Percentiles rank a stretch among this genome's conserved stretches.
Conservation (phyloP, 2,797 vertebrate species). For the Centropyge bicolor region DNA sequence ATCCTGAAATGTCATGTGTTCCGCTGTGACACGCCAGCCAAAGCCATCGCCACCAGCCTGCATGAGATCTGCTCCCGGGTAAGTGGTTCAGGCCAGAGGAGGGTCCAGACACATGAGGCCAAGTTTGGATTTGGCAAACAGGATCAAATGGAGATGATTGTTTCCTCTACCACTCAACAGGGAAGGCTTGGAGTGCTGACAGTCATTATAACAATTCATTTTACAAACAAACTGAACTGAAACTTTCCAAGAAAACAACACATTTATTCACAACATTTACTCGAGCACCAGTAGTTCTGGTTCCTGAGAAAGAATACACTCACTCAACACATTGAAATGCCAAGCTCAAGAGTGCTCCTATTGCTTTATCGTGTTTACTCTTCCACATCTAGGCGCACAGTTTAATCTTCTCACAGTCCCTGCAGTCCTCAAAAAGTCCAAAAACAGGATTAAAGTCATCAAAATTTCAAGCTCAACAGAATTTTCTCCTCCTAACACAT, state of each 20-base stretch:
- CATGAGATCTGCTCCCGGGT: constrained; percentile 99
- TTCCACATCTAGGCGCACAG: constrained; percentile 11
- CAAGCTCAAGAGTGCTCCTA: background rate
- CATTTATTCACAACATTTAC: background rate
- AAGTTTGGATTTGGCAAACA: constrained; percentile 28
- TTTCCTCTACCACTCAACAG: background rate
- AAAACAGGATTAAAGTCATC: constrained; percentile 41
- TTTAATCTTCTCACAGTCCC: constrained; percentile 26
- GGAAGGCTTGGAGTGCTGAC: background rate
- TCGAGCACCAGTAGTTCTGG: fast-evolving
- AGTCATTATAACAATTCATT: background rate
- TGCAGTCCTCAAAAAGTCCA: background rate
- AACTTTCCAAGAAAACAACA: background rate
- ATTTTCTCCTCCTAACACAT: constrained; percentile 19
- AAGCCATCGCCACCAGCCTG: constrained; percentile 99
- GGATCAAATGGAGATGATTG: background rate
- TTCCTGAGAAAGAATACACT: background rate
- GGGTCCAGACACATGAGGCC: background rate
- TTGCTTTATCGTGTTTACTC: constrained; percentile 24
- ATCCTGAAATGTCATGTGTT: constrained; percentile 99
- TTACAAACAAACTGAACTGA: background rate
- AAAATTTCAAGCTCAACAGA: background rate
- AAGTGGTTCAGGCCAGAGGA: constrained; percentile 65
- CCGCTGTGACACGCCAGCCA: constrained; percentile 98
- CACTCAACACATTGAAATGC: background rate